Conservation (phyloP, 1,140 invertebrate species). For the Zophobas atratus region DNA sequence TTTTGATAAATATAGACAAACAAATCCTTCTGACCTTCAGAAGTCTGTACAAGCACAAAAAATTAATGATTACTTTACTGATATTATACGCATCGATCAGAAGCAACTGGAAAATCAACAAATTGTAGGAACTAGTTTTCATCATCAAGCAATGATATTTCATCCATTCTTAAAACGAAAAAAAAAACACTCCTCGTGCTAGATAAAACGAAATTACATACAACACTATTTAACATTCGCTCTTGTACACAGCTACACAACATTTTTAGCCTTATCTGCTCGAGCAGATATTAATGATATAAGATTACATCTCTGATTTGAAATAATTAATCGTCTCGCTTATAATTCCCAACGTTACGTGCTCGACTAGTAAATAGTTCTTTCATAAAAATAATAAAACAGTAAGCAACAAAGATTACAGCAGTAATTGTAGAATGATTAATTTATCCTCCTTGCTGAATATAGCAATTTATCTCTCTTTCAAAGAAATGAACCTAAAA, state of each 20-base stretch:
- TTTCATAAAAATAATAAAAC: slow-evolving; percentile 44
- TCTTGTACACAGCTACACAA: neutral
- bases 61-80: no score
- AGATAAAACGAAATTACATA: no score
- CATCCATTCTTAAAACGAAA: no score
- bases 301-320: slow-evolving; percentile 55
- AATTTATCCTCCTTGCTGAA: slow-evolving; percentile 33
- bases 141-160: no score
- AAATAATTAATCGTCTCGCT: slow-evolving; percentile 52
- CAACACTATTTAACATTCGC: neutral
- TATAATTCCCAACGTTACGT: slow-evolving; percentile 43
- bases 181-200: no score
- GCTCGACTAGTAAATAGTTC: slow-evolving; percentile 43
- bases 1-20: no score
- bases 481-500: slow-evolving; percentile 24
- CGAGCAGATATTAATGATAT: slow-evolving; percentile 52
- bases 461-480: slow-evolving; percentile 28
- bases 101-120: no score
- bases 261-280: slow-evolving; percentile 1
- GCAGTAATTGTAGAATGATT: slow-evolving; percentile 50
- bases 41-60: no score
- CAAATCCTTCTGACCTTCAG: no score
- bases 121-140: no score
- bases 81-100: no score
- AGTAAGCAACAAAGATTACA: slow-evolving; percentile 44